phyloP scores from a whole-genome alignment of 2,797 vertebrate species.

The Sebastes taczanowskii region DNA sequence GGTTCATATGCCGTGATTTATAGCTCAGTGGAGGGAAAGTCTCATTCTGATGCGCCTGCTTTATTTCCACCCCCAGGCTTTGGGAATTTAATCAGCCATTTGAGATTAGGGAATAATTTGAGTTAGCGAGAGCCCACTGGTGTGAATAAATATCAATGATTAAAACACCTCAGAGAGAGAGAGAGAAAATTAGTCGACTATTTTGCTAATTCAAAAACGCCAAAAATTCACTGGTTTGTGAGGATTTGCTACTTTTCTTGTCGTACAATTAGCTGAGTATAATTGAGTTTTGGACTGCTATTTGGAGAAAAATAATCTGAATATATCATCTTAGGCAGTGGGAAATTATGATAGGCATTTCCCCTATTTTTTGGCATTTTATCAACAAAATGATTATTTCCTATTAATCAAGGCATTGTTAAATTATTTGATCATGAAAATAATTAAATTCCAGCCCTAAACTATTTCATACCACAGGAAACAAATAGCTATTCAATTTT shows the following conservation, averaged over 20 bases:
- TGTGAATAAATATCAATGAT: constrained; percentile 67
- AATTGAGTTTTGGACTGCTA: neutral
- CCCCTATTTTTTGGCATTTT: neutral
- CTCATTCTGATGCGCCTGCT: constrained; percentile 34
- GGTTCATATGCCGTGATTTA: constrained; percentile 34
- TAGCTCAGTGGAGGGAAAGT: constrained; percentile 8
- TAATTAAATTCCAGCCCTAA: neutral
- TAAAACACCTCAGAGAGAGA: constrained; percentile 20
- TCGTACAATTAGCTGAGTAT: neutral
- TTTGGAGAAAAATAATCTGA: neutral
- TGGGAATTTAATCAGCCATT: constrained; percentile 70
- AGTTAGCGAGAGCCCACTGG: constrained; percentile 66
- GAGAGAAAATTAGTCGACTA: neutral
- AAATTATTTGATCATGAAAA: neutral
- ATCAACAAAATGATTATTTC: neutral
- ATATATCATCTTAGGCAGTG: neutral
- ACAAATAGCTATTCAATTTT: neutral
- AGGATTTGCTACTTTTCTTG: neutral
- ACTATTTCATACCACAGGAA: neutral
- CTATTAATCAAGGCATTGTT: neutral
- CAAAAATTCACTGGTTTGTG: neutral
- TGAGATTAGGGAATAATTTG: constrained; percentile 73
- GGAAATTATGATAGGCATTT: neutral
- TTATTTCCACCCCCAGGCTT: constrained; percentile 38
- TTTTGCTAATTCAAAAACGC: neutral